These are phyloP conservation scores for Ceratina japonica DNA, from an alignment of 1,140 invertebrate species.

Conservation along the genomic window DNA sequence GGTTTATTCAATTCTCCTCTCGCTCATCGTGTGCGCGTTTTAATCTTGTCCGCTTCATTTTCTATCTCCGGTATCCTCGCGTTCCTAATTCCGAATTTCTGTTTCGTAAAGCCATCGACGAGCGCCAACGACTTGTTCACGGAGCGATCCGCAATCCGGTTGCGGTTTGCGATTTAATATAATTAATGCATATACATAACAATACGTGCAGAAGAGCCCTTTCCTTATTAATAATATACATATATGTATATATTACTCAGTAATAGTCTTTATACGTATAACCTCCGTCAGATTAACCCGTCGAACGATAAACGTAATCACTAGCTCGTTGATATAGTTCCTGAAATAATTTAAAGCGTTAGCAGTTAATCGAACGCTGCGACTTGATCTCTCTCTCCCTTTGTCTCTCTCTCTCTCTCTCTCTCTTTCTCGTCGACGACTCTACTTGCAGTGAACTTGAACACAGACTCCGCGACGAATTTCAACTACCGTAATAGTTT, in stretches of 20 bases:
- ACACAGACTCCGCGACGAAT: conserved; percentile 15
- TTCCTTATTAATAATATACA: conserved; percentile 8
- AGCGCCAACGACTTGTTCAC: not conserved
- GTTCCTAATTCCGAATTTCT: not conserved
- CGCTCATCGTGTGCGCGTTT: conserved; percentile 13
- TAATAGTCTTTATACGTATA: conserved; percentile 13
- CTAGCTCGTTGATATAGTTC: conserved; percentile 17
- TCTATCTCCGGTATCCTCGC: not conserved
- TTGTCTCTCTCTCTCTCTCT: too few relatives aligned
- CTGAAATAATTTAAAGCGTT: conserved; percentile 36
- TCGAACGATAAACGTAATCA: conserved; percentile 3
- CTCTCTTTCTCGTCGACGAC: conserved; percentile 12
- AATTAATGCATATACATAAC: conserved; percentile 13
- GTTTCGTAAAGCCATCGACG: conserved; percentile 18
- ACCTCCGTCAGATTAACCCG: not conserved
- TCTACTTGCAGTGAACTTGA: not conserved
- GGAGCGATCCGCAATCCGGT: conserved; percentile 22
- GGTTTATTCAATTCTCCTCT: not conserved
- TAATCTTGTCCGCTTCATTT: conserved; percentile 22
- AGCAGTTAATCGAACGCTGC: conserved; percentile 13
- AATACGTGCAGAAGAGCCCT: conserved; percentile 21
- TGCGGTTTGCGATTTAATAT: conserved; percentile 15
- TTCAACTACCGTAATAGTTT: not conserved
- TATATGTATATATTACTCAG: not conserved
- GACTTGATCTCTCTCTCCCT: not conserved